These are phyloP conservation scores for Rhizoglyphus robini DNA, from an alignment of 1,140 invertebrate genomes.

Conservation along the genomic window DNA sequence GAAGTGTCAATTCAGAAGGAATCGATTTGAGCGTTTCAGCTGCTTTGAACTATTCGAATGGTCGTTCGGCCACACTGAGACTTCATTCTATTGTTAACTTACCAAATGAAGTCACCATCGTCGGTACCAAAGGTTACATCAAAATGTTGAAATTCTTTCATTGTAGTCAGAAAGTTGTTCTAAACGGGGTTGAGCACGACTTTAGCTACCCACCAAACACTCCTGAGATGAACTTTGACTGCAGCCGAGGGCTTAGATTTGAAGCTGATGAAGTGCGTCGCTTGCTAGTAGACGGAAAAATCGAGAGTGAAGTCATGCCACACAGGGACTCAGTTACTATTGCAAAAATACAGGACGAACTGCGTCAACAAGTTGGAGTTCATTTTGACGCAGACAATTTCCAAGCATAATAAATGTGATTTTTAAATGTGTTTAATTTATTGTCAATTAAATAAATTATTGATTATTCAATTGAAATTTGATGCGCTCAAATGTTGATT, in stretches of 20 bases:
- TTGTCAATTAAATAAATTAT: too few species aligned
- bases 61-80: constrained; percentile 47
- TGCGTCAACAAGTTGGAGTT: constrained; percentile 51
- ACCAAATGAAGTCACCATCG: constrained; percentile 49
- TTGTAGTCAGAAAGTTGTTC: constrained; percentile 25
- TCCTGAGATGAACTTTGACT: constrained; percentile 34
- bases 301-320: constrained; percentile 45
- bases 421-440: too few species aligned
- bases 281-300: constrained; percentile 48
- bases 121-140: constrained; percentile 52
- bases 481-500: too few species aligned
- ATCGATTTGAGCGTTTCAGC: constrained; percentile 50
- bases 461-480: too few species aligned
- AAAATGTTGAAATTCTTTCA: constrained; percentile 30
- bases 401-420: too few species aligned
- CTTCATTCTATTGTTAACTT: constrained; percentile 40
- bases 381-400: constrained; percentile 40
- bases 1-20: constrained; percentile 50
- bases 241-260: constrained; percentile 54
- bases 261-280: constrained; percentile 55
- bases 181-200: constrained; percentile 31
- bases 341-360: constrained; percentile 48
- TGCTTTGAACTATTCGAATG: constrained; percentile 47
- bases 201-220: constrained; percentile 41
- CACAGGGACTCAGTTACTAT: constrained; percentile 46